Percentiles rank a stretch among this genome's conserved stretches.
phyloP scores from a whole-genome alignment of 2,113 vertebrate genomes.

The Chloropsis cyanopogon region DNA sequence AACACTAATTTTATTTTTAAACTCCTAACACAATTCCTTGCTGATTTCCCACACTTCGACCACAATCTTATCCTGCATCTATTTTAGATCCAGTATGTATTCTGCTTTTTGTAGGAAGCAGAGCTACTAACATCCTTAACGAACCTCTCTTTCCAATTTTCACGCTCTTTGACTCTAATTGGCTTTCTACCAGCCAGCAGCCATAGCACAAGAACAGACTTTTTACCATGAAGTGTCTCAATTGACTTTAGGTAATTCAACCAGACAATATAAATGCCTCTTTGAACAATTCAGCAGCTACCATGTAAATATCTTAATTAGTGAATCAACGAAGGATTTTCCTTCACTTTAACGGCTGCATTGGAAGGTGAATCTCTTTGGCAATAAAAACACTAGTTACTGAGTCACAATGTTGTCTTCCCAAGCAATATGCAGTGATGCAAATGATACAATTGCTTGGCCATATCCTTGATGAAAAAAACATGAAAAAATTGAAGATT shows the following conservation, averaged over 20 bases:
- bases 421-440: neutral
- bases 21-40: neutral
- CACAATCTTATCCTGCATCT: neutral
- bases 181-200: neutral
- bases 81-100: neutral
- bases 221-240: neutral
- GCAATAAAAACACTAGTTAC: neutral
- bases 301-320: neutral
- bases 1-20: neutral
- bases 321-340: neutral
- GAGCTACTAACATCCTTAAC: neutral
- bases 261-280: neutral
- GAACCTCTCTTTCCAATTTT: neutral
- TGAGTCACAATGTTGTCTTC: neutral
- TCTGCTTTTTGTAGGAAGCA: neutral
- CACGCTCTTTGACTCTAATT: neutral
- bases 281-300: neutral
- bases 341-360: neutral
- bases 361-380: neutral
- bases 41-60: neutral
- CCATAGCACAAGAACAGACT: neutral
- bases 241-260: neutral
- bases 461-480: neutral
- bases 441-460: neutral
- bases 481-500: neutral